phyloP scores from a whole-genome alignment of 2,888 invertebrate genomes.

The Chymomyza caudatula region DNA sequence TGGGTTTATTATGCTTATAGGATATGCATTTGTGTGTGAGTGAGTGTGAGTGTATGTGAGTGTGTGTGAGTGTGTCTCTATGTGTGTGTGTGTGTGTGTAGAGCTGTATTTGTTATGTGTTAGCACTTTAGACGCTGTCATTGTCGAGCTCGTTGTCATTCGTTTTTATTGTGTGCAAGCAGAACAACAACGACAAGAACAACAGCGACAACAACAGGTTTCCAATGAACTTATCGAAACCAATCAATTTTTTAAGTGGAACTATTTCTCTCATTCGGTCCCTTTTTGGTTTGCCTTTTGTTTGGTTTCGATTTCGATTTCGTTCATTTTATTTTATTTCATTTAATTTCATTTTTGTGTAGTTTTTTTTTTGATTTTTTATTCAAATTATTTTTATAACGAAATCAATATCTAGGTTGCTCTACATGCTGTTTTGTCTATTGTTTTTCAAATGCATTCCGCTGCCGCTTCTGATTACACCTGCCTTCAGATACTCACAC shows the following conservation, averaged over 20 bases:
- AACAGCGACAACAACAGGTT: conserved; percentile 44
- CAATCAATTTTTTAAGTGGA: conserved; percentile 72
- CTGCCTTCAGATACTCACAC: conserved; percentile 26
- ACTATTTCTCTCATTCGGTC: conserved; percentile 37
- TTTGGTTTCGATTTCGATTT: conserved; percentile 67
- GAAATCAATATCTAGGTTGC: conserved; percentile 49
- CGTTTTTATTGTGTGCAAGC: conserved; percentile 57
- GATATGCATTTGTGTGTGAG: neutral
- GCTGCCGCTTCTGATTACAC: conserved; percentile 32
- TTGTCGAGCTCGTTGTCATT: conserved; percentile 42
- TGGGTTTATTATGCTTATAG: conserved; percentile 17
- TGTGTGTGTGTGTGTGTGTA: neutral
- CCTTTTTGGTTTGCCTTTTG: conserved; percentile 31
- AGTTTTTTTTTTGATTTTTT: conserved; percentile 45
- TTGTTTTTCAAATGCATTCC: neutral
- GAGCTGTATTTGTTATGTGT: conserved; percentile 21
- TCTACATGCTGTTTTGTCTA: conserved; percentile 14
- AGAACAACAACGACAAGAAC: neutral
- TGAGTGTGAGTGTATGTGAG: neutral
- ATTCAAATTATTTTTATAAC: conserved; percentile 64
- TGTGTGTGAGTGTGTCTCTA: neutral
- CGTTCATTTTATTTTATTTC: conserved; percentile 37
- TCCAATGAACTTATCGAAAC: conserved; percentile 68
- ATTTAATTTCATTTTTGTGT: conserved; percentile 2
- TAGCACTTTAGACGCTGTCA: conserved; percentile 22